Evolutionary conservation across 2,797 vertebrate genomes (phyloP).

Genomic region (Pyrocephalus nanus): DNA sequence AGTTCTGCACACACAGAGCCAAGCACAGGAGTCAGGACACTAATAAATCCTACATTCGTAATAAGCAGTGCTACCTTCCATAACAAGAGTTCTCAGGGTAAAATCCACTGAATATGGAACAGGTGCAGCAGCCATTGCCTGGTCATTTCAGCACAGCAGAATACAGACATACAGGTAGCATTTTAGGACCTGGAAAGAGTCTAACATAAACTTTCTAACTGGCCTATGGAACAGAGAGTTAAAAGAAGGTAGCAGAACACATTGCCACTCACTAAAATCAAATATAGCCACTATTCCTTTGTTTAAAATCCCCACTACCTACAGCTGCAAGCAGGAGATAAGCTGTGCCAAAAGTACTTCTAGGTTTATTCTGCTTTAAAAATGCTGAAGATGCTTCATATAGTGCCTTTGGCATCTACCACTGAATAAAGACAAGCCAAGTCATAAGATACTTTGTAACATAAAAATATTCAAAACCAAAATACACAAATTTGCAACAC

Average conservation of each 20-base stretch:
- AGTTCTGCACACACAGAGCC: neutral
- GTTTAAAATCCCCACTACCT: neutral
- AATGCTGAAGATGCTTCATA: neutral
- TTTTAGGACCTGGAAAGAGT: neutral
- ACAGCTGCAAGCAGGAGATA: neutral
- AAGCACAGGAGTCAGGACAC: neutral
- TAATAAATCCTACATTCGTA: neutral
- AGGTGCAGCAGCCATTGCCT: neutral
- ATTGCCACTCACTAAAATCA: neutral
- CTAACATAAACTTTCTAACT: neutral
- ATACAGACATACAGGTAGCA: neutral
- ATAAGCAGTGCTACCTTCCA: neutral
- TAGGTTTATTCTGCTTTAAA: neutral
- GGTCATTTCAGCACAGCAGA: neutral
- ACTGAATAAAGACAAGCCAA: neutral
- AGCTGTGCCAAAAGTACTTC: neutral
- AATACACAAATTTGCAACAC: neutral
- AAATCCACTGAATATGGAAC: neutral
- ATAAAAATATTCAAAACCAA: constrained; percentile 10
- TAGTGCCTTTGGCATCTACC: neutral
- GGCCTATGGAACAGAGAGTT: neutral
- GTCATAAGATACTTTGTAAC: neutral
- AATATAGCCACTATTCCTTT: neutral
- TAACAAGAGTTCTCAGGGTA: neutral
- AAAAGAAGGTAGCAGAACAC: neutral